Evolutionary conservation across 2,797 vertebrate genomes (phyloP).

Genomic region (Psittacula derbiana): DNA sequence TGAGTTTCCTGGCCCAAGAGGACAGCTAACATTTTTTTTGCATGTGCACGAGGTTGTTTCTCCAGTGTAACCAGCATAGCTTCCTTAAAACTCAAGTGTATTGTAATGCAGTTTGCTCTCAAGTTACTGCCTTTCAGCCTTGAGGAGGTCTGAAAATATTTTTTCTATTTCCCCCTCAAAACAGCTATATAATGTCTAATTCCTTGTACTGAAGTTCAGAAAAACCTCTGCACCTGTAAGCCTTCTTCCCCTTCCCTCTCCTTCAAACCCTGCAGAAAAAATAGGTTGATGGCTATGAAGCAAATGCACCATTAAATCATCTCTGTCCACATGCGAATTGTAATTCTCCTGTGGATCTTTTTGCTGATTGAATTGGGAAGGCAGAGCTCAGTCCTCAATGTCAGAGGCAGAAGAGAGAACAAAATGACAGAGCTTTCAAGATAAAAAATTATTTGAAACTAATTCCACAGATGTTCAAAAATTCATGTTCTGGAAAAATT

Average conservation of each 20-base stretch:
- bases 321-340: not conserved
- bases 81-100: too few species aligned
- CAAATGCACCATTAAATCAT: not conserved
- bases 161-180: not conserved
- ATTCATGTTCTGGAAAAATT: not conserved
- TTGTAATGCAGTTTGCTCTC: not conserved
- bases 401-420: slow-evolving; percentile 17
- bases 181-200: not conserved
- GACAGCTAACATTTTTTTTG: not conserved
- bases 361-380: slow-evolving; percentile 21
- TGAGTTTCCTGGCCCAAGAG: not conserved
- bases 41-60: accelerated
- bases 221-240: not conserved
- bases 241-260: not conserved
- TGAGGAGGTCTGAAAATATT: not conserved
- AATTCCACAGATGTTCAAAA: not conserved
- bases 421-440: not conserved
- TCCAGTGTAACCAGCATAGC: not conserved
- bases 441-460: not conserved
- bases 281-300: not conserved
- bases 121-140: not conserved
- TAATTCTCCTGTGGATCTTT: not conserved
- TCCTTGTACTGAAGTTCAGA: not conserved
- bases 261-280: not conserved
- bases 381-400: not conserved